Evolutionary conservation across 2,113 vertebrate genomes (phyloP).

Genomic region (Struthidea cinerea): DNA sequence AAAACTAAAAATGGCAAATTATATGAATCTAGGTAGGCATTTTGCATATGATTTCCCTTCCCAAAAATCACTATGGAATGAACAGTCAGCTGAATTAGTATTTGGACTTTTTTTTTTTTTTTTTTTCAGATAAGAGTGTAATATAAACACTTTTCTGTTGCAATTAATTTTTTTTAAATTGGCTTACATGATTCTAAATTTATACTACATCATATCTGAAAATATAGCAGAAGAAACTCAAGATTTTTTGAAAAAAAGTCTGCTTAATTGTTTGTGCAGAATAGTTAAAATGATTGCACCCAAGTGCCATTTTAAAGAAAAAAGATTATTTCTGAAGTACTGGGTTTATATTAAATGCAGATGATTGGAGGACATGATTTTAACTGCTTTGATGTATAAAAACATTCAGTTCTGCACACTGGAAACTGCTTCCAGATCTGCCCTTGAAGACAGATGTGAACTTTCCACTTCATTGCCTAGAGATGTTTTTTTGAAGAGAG

Average conservation of each 20-base stretch:
- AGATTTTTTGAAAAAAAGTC: neutral
- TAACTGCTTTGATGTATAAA: neutral
- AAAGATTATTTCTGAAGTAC: neutral
- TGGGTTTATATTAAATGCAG: neutral
- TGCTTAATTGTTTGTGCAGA: neutral
- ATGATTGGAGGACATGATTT: neutral
- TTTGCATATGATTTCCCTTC: neutral
- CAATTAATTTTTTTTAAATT: neutral
- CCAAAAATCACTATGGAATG: neutral
- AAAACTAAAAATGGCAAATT: neutral
- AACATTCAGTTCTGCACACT: neutral
- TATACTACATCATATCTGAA: neutral
- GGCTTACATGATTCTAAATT: neutral
- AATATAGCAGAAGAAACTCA: neutral
- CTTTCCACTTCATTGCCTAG: conserved; percentile 43
- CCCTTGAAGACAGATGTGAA: conserved; percentile 59
- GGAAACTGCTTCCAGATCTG: conserved; percentile 19
- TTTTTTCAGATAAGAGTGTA: neutral
- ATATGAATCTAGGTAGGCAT: neutral
- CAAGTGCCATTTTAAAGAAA: neutral
- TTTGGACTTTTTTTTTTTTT: too few relatives aligned
- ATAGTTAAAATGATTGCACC: neutral
- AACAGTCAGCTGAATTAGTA: neutral
- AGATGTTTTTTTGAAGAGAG: neutral
- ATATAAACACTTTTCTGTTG: neutral